These are phyloP conservation scores for Heterotilapia buettikoferi DNA, from an alignment of 2,113 vertebrate species.

Conservation along the genomic window DNA sequence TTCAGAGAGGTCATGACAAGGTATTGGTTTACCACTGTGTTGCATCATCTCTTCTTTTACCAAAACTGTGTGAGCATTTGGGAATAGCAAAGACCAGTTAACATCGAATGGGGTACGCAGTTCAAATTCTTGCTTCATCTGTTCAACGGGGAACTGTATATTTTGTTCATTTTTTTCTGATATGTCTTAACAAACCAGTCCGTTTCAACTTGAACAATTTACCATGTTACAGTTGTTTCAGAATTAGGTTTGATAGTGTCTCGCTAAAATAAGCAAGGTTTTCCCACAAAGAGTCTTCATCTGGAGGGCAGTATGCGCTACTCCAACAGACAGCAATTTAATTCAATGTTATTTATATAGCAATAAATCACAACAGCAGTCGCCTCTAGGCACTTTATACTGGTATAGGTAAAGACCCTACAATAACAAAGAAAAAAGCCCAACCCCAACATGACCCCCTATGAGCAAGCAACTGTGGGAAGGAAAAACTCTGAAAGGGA, in stretches of 20 bases:
- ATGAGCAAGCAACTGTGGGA: not conserved
- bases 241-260: not conserved
- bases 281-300: not conserved
- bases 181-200: not conserved
- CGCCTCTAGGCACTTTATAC: not conserved
- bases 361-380: not conserved
- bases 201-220: not conserved
- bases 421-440: not conserved
- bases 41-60: not conserved
- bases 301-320: not conserved
- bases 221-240: not conserved
- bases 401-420: not conserved
- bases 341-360: not conserved
- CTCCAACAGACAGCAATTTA: not conserved
- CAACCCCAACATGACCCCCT: not conserved
- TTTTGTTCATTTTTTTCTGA: not conserved
- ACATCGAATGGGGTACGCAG: fast-evolving
- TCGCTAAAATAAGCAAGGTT: not conserved
- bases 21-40: not conserved
- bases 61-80: not conserved
- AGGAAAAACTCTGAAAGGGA: not conserved
- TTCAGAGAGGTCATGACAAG: not conserved
- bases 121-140: not conserved
- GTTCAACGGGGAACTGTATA: not conserved
- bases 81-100: not conserved